phyloP scores from a whole-genome alignment of 1,140 invertebrate genomes.

The Heliconius congener region DNA sequence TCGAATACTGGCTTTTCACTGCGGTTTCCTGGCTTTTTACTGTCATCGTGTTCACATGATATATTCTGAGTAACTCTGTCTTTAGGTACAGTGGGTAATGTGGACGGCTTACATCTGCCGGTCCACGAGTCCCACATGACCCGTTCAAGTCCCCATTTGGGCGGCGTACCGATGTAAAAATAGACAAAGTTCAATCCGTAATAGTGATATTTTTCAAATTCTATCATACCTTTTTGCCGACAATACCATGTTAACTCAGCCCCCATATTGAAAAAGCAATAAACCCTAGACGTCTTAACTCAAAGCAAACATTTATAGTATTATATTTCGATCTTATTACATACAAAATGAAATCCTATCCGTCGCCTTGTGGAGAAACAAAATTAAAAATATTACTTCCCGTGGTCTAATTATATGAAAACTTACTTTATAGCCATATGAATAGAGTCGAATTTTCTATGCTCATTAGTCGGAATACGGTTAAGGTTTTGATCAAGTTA shows the following conservation, averaged over 20 bases:
- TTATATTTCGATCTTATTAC: constrained; percentile 10
- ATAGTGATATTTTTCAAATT: too few species aligned
- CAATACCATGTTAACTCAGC: neutral
- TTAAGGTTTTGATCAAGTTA: constrained; percentile 5
- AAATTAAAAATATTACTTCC: constrained; percentile 10
- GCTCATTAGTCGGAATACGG: neutral
- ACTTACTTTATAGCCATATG: neutral
- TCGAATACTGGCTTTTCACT: neutral
- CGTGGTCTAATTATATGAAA: neutral
- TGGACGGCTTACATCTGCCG: too few species aligned
- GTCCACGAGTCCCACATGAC: too few species aligned
- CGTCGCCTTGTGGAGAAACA: constrained; percentile 9
- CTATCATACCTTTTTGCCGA: neutral
- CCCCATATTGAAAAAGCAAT: constrained; percentile 8
- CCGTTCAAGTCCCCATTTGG: too few species aligned
- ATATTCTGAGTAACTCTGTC: neutral
- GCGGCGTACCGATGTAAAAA: too few species aligned
- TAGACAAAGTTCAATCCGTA: too few species aligned
- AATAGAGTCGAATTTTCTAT: neutral
- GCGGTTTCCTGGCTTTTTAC: too few species aligned
- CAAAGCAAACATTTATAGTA: constrained; percentile 9
- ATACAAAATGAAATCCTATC: constrained; percentile 11
- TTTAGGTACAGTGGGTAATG: too few species aligned
- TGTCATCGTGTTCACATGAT: too few species aligned
- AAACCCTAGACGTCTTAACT: constrained; percentile 8